Conservation (phyloP, 2,113 vertebrate genomes). For the Syngnathus floridae region DNA sequence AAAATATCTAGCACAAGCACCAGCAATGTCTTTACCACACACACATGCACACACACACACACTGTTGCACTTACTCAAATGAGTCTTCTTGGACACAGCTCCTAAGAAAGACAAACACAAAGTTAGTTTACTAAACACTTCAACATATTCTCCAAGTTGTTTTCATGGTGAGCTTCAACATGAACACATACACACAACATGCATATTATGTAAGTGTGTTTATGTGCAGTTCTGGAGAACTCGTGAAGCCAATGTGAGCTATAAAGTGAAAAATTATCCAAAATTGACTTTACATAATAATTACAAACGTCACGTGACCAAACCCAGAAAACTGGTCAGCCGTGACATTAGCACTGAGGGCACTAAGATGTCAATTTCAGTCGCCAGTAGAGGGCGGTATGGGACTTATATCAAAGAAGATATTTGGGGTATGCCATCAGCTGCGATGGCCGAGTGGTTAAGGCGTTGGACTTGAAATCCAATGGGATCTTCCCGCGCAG, state of each 20-base stretch:
- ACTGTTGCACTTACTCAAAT: constrained; percentile 52
- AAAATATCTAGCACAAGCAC: constrained; percentile 64
- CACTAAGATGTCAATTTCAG: no score
- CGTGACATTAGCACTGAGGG: no score
- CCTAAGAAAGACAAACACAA: constrained; percentile 24
- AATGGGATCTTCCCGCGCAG: constrained; percentile 10
- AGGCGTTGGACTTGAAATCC: constrained; percentile 7
- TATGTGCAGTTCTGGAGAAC: no score
- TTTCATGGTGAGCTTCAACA: background rate
- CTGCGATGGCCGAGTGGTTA: constrained; percentile 9
- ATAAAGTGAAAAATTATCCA: no score
- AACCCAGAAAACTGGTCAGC: no score
- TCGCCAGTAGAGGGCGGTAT: no score
- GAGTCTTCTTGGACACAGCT: constrained; percentile 58
- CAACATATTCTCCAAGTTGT: background rate
- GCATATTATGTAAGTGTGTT: background rate
- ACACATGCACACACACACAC: constrained; percentile 5
- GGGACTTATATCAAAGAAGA: no score
- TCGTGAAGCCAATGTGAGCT: no score
- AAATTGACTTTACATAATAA: no score
- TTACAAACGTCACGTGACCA: no score
- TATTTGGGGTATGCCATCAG: accelerated
- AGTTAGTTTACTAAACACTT: background rate
- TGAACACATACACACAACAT: background rate
- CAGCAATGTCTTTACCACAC: constrained; percentile 23